These are phyloP conservation scores for Tenthredo notha DNA, from an alignment of 2,888 invertebrate genomes.

Conservation along the genomic window DNA sequence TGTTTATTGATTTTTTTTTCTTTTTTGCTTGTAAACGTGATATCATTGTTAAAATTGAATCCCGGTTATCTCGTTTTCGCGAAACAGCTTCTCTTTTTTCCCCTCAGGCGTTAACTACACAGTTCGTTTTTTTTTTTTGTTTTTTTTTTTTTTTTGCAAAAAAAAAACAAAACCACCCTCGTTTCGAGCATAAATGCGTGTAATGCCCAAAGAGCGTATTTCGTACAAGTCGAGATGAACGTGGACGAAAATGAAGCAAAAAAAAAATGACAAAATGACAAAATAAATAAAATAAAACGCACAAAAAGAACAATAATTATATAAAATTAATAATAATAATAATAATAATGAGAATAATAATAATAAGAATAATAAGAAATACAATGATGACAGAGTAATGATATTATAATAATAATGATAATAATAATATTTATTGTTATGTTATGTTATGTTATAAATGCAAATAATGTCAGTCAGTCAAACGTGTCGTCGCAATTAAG, in stretches of 20 bases:
- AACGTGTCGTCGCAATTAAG: slow-evolving; percentile 16
- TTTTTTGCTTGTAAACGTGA: not conserved
- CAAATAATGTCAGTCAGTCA: slow-evolving; percentile 48
- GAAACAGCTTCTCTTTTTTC: slow-evolving; percentile 3
- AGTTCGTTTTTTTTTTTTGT: slow-evolving; percentile 47
- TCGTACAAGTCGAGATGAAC: not conserved
- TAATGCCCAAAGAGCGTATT: slow-evolving; percentile 42
- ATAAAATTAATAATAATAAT: slow-evolving; percentile 17
- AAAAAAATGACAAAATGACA: not conserved
- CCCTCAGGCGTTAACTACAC: slow-evolving; percentile 13
- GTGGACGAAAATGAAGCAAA: not conserved
- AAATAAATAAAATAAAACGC: not conserved
- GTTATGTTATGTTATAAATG: slow-evolving; percentile 15
- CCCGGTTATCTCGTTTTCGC: not conserved
- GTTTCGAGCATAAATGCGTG: not conserved
- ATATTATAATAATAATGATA: not conserved
- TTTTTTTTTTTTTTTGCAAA: slow-evolving; percentile 51
- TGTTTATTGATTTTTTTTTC: not conserved
- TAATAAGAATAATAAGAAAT: slow-evolving; percentile 7
- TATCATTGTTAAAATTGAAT: not conserved
- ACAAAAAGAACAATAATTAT: not conserved
- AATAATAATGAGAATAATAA: not conserved
- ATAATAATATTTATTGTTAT: slow-evolving; percentile 1
- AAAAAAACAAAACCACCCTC: slow-evolving; percentile 25
- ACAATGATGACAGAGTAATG: not conserved